These are phyloP conservation scores for Entelurus aequoreus DNA, from an alignment of 2,113 vertebrate genomes.

Conservation along the genomic window DNA sequence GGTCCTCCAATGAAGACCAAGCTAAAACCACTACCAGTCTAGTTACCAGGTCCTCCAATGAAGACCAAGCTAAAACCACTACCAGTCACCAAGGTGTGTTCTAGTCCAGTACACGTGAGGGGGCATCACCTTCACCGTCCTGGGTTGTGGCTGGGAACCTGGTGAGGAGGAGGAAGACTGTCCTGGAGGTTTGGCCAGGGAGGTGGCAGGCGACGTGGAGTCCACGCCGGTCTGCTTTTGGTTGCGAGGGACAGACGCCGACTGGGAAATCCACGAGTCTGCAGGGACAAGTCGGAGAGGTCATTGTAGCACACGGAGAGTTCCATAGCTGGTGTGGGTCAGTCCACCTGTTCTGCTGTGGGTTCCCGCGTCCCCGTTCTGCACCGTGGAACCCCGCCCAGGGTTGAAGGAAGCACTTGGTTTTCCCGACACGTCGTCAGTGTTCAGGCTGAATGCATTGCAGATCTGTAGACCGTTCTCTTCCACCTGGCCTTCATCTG, in stretches of 20 bases:
- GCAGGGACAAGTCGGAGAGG: neutral
- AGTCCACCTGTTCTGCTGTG: slow-evolving; percentile 86
- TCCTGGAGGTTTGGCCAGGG: slow-evolving; percentile 85
- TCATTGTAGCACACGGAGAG: too few relatives aligned
- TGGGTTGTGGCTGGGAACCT: slow-evolving; percentile 79
- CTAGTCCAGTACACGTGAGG: neutral
- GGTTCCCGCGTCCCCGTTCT: slow-evolving; percentile 88
- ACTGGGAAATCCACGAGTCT: slow-evolving; percentile 98
- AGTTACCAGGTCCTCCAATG: too few relatives aligned
- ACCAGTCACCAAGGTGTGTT: too few relatives aligned
- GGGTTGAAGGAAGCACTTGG: slow-evolving; percentile 84
- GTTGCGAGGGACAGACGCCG: slow-evolving; percentile 93
- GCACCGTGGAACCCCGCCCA: slow-evolving; percentile 84
- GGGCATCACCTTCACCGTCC: slow-evolving; percentile 79
- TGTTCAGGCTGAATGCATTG: slow-evolving; percentile 85
- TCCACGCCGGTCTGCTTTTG: slow-evolving; percentile 93
- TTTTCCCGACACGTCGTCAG: slow-evolving; percentile 56
- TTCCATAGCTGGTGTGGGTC: neutral
- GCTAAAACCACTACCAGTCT: too few relatives aligned
- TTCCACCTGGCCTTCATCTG: slow-evolving; percentile 51
- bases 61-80: too few relatives aligned
- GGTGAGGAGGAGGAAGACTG: slow-evolving; percentile 84
- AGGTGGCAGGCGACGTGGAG: slow-evolving; percentile 86
- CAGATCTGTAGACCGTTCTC: slow-evolving; percentile 89
- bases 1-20: too few relatives aligned